Evolutionary conservation across 2,888 invertebrate genomes (phyloP), one percentile per base, ranked within the genome.

Genomic region (Pristionchus entomophagus): DNA sequence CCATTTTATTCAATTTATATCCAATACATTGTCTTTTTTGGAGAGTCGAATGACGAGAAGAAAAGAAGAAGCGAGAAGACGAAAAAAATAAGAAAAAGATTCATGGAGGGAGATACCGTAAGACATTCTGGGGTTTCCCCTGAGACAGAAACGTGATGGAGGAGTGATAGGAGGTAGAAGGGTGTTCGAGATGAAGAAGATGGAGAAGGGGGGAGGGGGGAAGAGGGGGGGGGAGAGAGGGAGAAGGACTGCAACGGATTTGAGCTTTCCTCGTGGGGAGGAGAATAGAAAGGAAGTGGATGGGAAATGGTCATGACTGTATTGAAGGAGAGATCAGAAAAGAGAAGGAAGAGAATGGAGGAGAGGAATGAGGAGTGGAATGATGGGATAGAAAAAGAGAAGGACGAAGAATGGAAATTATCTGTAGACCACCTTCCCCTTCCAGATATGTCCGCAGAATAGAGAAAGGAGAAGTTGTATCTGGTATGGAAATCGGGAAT

Each of bases 1-100:
- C 32, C 78, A 19, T 49, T 78, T 82, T 82, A 53, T 82, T 78
- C 78, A 78, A 78, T 78, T 78, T 78, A 78, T 78, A 45, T 51
- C 78, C 49, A 41, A 45, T 78, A 78, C 78, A 78, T 78, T 78
- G 78, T 78, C 78, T 78, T 78, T 49, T 78, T 29, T 45, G 14
- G n/a, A 49, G 78, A n/a, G 45, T 3, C 65, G 45, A 45, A 49
- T 78, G 45, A 78, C 78, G 45, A 29, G 19, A n/a, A 26, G 14
- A 19, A 69, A 12, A 22, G 41, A n/a, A 41, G n/a, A 73, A 45
- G 32, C 22, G 35, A 49, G 65, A 32, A 65, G 32, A 14, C 4
- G 56, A 56, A 65, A 22, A 8, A n/a, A 32, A 65, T 19, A 45
- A 65, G 12, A 32, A 32, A 19, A 65, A 65, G 78, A 78, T 78